These are phyloP conservation scores for Thecophora atra DNA, from an alignment of 2,888 invertebrate species.

Conservation along the genomic window DNA sequence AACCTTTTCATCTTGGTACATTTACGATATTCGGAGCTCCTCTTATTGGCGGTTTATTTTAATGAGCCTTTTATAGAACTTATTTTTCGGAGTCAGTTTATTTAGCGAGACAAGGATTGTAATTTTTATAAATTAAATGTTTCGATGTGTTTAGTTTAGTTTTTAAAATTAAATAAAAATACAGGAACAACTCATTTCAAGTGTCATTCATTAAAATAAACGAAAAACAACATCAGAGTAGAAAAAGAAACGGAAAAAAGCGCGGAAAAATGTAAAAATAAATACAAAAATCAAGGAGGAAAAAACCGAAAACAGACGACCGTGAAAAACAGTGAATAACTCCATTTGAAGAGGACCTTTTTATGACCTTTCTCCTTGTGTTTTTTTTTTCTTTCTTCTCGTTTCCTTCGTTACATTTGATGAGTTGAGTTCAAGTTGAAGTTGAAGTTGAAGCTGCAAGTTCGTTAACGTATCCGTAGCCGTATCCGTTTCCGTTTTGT, in stretches of 20 bases:
- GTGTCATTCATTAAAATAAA: not conserved
- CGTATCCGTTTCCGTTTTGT: constrained; percentile 46
- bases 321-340: not conserved
- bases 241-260: not conserved
- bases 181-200: too few species aligned
- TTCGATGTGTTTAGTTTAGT: too few species aligned
- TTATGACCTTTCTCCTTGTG: too few species aligned
- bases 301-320: not conserved
- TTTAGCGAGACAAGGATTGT: too few species aligned
- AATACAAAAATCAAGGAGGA: not conserved
- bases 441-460: constrained; percentile 47
- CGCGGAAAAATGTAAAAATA: not conserved
- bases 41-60: too few species aligned
- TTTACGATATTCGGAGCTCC: too few species aligned
- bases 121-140: too few species aligned
- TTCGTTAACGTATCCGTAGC: constrained; percentile 50
- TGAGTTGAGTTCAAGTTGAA: constrained; percentile 45
- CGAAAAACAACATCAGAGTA: not conserved
- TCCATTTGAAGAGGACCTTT: constrained; percentile 25
- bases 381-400: too few species aligned
- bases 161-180: too few species aligned
- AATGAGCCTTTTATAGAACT: too few species aligned
- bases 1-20: too few species aligned
- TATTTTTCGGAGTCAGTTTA: too few species aligned
- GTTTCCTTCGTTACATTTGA: constrained; percentile 11